These are phyloP conservation scores for Microtus richardsoni DNA, from an alignment of 2,113 vertebrate genomes.

Conservation along the genomic window DNA sequence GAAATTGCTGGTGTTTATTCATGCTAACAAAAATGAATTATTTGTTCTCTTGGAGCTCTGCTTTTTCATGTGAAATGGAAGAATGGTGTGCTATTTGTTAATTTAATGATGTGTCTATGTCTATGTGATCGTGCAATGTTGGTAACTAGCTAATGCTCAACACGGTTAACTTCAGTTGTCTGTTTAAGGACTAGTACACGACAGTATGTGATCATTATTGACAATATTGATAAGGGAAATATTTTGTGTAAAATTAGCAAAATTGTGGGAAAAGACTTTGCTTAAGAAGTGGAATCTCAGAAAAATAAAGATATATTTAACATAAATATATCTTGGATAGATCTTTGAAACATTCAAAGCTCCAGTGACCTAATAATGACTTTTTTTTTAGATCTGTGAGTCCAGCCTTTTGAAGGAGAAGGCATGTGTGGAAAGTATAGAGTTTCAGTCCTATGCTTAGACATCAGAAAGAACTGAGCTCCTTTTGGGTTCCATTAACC, in stretches of 20 bases:
- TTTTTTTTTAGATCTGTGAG: not conserved
- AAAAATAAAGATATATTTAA: not conserved
- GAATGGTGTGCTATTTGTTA: not conserved
- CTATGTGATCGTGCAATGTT: not conserved
- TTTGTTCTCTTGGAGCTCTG: not conserved
- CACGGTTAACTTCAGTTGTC: not conserved
- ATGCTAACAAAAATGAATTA: not conserved
- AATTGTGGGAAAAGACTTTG: not conserved
- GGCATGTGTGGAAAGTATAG: not conserved
- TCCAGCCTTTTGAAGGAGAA: not conserved
- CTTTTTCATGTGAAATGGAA: constrained; percentile 13
- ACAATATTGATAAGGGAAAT: not conserved
- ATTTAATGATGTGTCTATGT: not conserved
- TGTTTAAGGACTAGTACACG: not conserved
- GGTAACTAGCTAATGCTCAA: not conserved
- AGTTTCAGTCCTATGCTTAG: not conserved
- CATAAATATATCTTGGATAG: not conserved
- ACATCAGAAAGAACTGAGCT: not conserved
- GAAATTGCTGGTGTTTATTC: not conserved
- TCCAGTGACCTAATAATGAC: not conserved
- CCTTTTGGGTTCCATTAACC: not conserved
- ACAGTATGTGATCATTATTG: not conserved
- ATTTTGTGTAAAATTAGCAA: not conserved
- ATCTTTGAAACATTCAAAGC: not conserved
- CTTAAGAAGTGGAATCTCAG: not conserved